These are phyloP conservation scores for Pedionomus torquatus DNA, from an alignment of 2,113 vertebrate genomes.

Conservation along the genomic window DNA sequence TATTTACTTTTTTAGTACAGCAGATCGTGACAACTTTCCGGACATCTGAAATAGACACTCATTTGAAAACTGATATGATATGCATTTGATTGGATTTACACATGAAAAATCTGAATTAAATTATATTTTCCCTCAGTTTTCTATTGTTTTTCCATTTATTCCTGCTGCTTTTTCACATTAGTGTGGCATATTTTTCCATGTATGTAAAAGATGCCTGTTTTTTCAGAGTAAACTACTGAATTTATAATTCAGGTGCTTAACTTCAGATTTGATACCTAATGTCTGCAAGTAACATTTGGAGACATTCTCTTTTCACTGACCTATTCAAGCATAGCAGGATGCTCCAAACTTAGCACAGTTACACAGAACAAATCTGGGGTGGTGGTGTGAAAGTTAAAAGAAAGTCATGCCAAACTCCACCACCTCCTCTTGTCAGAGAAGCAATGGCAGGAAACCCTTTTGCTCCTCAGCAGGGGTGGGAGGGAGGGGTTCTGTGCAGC, in stretches of 20 bases:
- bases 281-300: neutral
- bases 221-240: neutral
- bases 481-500: neutral
- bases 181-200: neutral
- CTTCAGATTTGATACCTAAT: neutral
- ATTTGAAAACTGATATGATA: neutral
- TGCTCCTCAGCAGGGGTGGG: accelerated
- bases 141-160: neutral
- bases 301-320: neutral
- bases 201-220: neutral
- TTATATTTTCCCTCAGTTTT: neutral
- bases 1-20: neutral
- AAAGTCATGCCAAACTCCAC: neutral
- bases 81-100: neutral
- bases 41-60: neutral
- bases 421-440: neutral
- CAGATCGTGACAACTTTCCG: neutral
- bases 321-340: neutral
- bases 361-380: neutral
- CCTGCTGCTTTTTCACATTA: neutral
- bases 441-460: neutral
- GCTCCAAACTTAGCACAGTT: neutral
- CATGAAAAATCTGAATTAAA: neutral
- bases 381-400: neutral
- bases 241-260: neutral